These are phyloP conservation scores for Mormoops blainvillei DNA, from an alignment of 2,113 vertebrate species.

Conservation along the genomic window DNA sequence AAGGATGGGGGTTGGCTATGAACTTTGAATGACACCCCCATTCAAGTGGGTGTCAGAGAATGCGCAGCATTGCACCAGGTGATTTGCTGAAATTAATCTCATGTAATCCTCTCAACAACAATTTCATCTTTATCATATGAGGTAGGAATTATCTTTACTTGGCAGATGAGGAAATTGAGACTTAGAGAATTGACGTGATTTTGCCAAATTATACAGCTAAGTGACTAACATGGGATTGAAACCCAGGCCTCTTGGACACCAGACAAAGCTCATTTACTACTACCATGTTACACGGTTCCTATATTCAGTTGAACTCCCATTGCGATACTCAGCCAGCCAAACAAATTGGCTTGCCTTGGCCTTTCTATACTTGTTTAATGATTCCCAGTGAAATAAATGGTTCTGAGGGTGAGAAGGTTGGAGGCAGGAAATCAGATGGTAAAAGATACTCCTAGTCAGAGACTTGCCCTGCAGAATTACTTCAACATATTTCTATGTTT, in stretches of 20 bases:
- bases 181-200: not conserved
- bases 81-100: not conserved
- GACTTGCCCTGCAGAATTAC: not conserved
- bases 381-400: not conserved
- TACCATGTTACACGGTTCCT: not conserved
- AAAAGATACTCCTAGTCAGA: not conserved
- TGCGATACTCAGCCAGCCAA: not conserved
- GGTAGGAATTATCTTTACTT: not conserved
- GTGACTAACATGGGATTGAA: not conserved
- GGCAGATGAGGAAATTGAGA: not conserved
- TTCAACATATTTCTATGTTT: constrained; percentile 27
- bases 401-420: not conserved
- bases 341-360: not conserved
- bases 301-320: not conserved
- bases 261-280: not conserved
- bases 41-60: not conserved
- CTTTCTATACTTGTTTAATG: not conserved
- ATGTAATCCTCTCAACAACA: not conserved
- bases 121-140: not conserved
- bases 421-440: not conserved
- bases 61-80: not conserved
- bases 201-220: not conserved
- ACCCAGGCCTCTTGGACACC: not conserved
- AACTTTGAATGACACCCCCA: too few relatives aligned
- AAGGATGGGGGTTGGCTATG: not conserved